Percentiles rank a stretch among this genome's conserved stretches.
Conservation (phyloP, 2,113 vertebrate genomes). For the Pedionomus torquatus region DNA sequence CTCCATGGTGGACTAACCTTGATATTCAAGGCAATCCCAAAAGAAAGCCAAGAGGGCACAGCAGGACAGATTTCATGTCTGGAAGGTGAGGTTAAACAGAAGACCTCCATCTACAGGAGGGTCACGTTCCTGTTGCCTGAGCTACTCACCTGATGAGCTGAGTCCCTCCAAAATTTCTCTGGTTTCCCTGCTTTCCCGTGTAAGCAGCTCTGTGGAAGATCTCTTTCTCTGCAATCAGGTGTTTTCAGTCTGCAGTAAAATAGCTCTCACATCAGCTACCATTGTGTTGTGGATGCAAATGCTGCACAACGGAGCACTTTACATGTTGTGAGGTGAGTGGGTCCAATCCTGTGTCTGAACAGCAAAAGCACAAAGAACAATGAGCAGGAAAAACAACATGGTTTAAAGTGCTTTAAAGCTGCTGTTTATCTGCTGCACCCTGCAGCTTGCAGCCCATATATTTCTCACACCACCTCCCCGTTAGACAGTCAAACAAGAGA, state of each 20-base stretch:
- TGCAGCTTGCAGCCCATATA: not conserved
- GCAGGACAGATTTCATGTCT: not conserved
- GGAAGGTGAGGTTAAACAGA: not conserved
- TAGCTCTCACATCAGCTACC: not conserved
- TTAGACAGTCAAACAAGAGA: not conserved
- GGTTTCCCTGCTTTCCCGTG: not conserved
- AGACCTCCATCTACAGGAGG: not conserved
- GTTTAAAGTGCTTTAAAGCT: not conserved
- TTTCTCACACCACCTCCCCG: rapidly evolving
- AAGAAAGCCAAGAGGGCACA: not conserved
- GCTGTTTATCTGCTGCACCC: not conserved
- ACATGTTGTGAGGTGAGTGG: not conserved
- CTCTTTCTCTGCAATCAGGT: not conserved
- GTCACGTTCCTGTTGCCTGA: not conserved
- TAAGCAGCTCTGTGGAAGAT: not conserved
- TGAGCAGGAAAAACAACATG: not conserved
- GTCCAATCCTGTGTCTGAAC: not conserved
- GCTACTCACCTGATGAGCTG: not conserved
- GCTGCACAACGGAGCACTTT: not conserved
- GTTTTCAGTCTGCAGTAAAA: not conserved
- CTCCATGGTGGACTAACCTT: not conserved
- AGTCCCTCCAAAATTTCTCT: not conserved
- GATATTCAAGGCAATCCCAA: not conserved
- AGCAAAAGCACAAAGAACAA: not conserved
- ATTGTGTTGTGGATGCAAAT: not conserved